Percentiles rank a stretch among this genome's conserved stretches.
Evolutionary conservation across 2,888 invertebrate genomes (phyloP).

Genomic region (Leucoptera coffeella): DNA sequence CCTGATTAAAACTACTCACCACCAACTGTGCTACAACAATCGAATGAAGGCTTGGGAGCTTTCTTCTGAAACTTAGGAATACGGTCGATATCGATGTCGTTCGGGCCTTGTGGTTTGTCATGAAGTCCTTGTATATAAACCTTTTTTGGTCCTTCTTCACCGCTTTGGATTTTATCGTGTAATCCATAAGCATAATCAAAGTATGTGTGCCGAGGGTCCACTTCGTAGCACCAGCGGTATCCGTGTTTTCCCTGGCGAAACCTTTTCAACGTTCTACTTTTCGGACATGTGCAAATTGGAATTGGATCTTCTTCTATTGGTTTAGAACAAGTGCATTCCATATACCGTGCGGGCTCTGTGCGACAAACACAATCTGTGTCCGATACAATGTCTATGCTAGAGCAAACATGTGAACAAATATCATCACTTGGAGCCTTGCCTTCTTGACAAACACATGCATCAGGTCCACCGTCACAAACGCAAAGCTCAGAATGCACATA

Average conservation of each 20-base stretch:
- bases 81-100: no score
- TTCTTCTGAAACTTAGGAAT: slow-evolving; percentile 23
- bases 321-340: slow-evolving; percentile 20
- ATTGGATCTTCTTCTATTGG: slow-evolving; percentile 10
- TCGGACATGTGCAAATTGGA: slow-evolving; percentile 15
- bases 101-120: no score
- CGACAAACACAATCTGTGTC: slow-evolving; percentile 34
- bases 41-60: slow-evolving; percentile 24
- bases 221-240: slow-evolving; percentile 34
- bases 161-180: slow-evolving; percentile 20
- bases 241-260: slow-evolving; percentile 27
- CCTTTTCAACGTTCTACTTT: slow-evolving; percentile 17
- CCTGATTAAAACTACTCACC: slow-evolving; percentile 19
- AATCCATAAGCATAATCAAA: slow-evolving; percentile 32
- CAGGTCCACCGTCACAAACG: slow-evolving; percentile 1
- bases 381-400: no score
- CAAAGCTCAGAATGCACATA: not conserved
- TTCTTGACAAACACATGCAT: no score
- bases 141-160: slow-evolving; percentile 15
- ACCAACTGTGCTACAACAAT: slow-evolving; percentile 42
- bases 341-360: slow-evolving; percentile 7
- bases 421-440: no score
- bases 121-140: slow-evolving; percentile 24
- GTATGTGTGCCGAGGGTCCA: slow-evolving; percentile 32
- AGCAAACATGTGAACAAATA: no score